Percentiles rank a stretch among this genome's conserved stretches.
Conservation (phyloP, 2,888 invertebrate genomes). For the Clusia tigrina region DNA sequence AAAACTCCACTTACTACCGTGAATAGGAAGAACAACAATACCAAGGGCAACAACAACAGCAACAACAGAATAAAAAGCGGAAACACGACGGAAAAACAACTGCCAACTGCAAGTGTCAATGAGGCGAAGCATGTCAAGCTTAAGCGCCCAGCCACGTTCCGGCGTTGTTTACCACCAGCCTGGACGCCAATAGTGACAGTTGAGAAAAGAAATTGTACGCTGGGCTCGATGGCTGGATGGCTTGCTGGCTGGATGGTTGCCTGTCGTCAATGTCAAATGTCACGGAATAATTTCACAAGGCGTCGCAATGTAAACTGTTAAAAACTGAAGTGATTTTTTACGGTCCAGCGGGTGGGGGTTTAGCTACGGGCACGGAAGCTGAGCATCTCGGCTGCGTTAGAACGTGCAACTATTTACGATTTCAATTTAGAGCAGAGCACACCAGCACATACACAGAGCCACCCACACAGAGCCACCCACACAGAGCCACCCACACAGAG, state of each 20-base stretch:
- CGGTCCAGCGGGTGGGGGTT: conserved; percentile 14
- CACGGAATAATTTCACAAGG: conserved; percentile 44
- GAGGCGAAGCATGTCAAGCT: conserved; percentile 34
- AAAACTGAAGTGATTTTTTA: conserved; percentile 29
- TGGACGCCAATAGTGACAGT: conserved; percentile 18
- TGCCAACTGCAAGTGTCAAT: conserved; percentile 39
- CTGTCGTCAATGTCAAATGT: conserved; percentile 44
- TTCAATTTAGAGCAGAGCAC: conserved; percentile 26
- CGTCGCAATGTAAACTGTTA: conserved; percentile 32
- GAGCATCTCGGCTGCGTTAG: neutral
- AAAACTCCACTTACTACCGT: neutral
- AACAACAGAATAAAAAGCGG: too few species aligned
- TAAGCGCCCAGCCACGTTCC: conserved; percentile 25
- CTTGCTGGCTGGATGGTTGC: too few species aligned
- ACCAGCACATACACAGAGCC: too few species aligned
- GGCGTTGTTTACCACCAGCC: neutral
- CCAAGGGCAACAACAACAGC: neutral
- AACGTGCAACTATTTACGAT: conserved; percentile 27
- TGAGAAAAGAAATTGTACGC: neutral
- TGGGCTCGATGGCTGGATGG: neutral
- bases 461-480: too few species aligned
- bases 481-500: too few species aligned
- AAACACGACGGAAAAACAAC: conserved; percentile 27
- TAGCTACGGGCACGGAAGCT: neutral
- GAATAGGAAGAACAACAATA: neutral